A percentile compares a stretch with the other conserved stretches of the same genome.
These are phyloP conservation scores for Anguilla rostrata DNA, from an alignment of 2,113 vertebrate species.

Conservation along the genomic window DNA sequence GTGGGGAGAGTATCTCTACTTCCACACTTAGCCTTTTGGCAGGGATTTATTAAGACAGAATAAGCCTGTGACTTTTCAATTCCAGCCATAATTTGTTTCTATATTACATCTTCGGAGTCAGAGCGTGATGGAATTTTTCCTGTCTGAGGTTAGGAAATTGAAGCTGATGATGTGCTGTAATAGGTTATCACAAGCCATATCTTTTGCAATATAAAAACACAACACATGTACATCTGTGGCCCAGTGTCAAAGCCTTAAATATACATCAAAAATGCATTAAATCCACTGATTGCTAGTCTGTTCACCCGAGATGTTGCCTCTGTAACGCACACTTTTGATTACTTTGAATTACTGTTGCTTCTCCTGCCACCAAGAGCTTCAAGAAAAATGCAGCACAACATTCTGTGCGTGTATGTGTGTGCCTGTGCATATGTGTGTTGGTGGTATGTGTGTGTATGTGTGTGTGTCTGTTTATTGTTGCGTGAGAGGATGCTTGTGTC, in stretches of 20 bases:
- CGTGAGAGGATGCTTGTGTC: conserved; percentile 33
- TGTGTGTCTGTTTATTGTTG: conserved; percentile 26
- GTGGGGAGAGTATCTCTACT: conserved; percentile 84
- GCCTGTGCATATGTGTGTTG: not conserved
- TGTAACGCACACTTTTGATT: conserved; percentile 81
- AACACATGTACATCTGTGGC: conserved; percentile 99
- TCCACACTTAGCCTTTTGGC: conserved; percentile 93
- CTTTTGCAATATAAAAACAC: conserved; percentile 95
- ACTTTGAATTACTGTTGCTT: conserved; percentile 82
- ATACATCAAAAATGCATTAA: conserved; percentile 99
- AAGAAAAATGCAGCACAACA: conserved; percentile 68
- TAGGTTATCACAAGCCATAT: conserved; percentile 93
- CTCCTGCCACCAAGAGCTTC: conserved; percentile 74
- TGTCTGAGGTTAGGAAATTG: conserved; percentile 67
- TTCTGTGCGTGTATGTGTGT: conserved; percentile 57
- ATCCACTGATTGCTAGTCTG: conserved; percentile 92
- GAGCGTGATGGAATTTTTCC: conserved; percentile 96
- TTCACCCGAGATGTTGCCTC: conserved; percentile 84
- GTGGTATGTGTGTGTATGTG: conserved; percentile 24
- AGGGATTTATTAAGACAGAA: conserved; percentile 98
- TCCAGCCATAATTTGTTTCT: conserved; percentile 99
- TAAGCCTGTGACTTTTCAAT: conserved; percentile 99
- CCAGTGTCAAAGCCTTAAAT: conserved; percentile 92
- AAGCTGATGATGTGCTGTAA: conserved; percentile 88
- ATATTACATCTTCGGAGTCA: conserved; percentile 90